Evolutionary conservation across 2,113 vertebrate genomes (phyloP), one percentile per base, ranked within the genome.

Genomic region (Arenaria interpres): DNA sequence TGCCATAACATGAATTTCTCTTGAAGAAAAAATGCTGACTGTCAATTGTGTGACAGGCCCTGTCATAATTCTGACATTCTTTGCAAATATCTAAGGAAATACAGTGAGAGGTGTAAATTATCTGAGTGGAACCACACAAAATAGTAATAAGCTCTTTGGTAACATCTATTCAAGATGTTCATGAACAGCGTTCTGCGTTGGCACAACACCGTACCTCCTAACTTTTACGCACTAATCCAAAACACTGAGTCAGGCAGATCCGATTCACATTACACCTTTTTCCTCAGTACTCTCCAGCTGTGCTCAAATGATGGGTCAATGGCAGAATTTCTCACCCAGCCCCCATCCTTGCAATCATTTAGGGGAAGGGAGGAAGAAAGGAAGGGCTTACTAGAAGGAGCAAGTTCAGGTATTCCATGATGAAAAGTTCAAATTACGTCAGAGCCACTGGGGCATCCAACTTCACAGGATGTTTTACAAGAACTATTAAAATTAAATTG

Each of bases 111-210:
- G 5, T 20, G 60, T 8, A 91, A 94, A 60, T 76, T 51, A 63
- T 8, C 8, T 17, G 17, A 39, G 23, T 72, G n/a, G 35, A 51
- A 18, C 19, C 74, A 51, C 84, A 19, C 2, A 0, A 25, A 20
- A 37, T 37, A 32, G 71, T 76, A 79, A 30, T 67, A 82, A 71
- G 46, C 32, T 53, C 63, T 59, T 81, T 54, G 12, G 12, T 46
- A 68, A 57, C 4, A 10, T 24, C 17, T 62, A 33, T 27, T 91
- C 67, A 72, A 84, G 67, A 54, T 16, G 17, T 60, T 77, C 68
- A 64, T 1, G 0, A 48, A 48, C 56, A 48, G 21, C 1, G 0
- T 64, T 64, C 45, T 41, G 18, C 3, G 1, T 14, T 84, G n/a
- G 39, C 48, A 48, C 46, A 54, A 54, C 18, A 39, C 3, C 33